These are phyloP conservation scores for Hylaeus volcanicus DNA, from an alignment of 1,140 invertebrate genomes.

Conservation along the genomic window DNA sequence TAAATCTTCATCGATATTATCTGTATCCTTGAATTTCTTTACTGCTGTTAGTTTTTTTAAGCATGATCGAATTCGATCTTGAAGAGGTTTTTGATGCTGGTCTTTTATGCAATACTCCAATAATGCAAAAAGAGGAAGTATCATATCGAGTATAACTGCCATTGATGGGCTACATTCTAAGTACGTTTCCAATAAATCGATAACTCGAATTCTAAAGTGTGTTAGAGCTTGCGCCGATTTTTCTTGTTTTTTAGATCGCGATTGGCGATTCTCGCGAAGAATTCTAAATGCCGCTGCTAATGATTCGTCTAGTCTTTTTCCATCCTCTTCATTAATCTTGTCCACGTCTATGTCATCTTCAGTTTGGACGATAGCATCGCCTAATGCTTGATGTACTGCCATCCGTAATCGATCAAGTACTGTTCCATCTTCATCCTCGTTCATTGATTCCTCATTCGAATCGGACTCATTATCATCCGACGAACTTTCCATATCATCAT, in stretches of 20 bases:
- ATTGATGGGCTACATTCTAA: conserved; percentile 85
- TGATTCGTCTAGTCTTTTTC: conserved; percentile 85
- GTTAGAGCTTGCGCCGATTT: conserved; percentile 85
- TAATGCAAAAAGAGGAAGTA: conserved; percentile 84
- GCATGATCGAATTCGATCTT: conserved; percentile 83
- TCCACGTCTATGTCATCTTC: conserved; percentile 88
- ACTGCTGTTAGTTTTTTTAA: conserved; percentile 83
- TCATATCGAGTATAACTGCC: conserved; percentile 84
- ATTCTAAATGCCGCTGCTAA: conserved; percentile 86
- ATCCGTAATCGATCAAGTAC: conserved; percentile 84
- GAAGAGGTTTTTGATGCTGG: conserved; percentile 85
- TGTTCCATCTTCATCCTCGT: conserved; percentile 82
- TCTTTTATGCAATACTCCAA: conserved; percentile 86
- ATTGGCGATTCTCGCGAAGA: conserved; percentile 82
- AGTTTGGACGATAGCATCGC: conserved; percentile 80
- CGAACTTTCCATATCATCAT: conserved; percentile 72
- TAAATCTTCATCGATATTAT: conserved; percentile 82
- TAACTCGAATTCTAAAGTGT: conserved; percentile 85
- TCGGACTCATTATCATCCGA: conserved; percentile 75
- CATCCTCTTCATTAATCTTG: conserved; percentile 88
- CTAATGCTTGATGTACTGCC: conserved; percentile 84
- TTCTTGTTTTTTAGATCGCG: conserved; percentile 84
- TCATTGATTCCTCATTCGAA: conserved; percentile 69
- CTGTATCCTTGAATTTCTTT: conserved; percentile 83
- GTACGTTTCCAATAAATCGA: conserved; percentile 87